Evolutionary conservation across 2,113 vertebrate genomes (phyloP), one percentile per base, ranked within the genome.

Genomic region (Promerops cafer): DNA sequence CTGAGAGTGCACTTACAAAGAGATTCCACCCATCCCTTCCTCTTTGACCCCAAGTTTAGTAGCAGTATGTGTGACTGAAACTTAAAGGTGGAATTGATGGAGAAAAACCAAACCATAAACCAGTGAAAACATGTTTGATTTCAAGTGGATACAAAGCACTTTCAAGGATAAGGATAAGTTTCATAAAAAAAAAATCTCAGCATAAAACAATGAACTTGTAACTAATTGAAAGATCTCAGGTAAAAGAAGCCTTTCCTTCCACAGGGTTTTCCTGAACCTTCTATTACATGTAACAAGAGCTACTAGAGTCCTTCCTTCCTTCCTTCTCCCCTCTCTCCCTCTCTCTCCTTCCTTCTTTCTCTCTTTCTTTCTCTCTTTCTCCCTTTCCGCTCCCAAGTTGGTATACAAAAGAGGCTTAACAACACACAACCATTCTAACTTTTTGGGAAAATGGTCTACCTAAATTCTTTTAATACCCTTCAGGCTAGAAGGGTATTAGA

Each of bases 311-410:
- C 4, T 28, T 2, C 14, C 30, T n/a, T 8, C 44, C 22, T 19
- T 5, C 19, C 33, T 22, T 22, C 53, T 10, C 16, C 7, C 17
- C 13, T 21, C n/a, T 4, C 13, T 20, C 7, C 17, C 13, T 21
- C n/a, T 4, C 27, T 11, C 13, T 3, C 11, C 7, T 15, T 5
- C 4, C 12, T 22, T 8, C 37, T 11, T 31, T 5, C 21, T n/a
- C n/a, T n/a, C 44, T 8, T 28, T 26, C 53, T 8, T 16, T 2
- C 2, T 11, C 8, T 42, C 31, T 44, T 6, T 8, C 8, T 23
- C 12, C 19, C 24, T 30, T 35, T 26, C 59, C 31, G 1, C 15
- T 83, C 31, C 35, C 7, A 77, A 70, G 9, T 1, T 75, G 20
- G 5, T 44, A 35, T 7, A 13, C 0, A 4, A 65, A 81, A 21